Conservation (phyloP, 2,797 vertebrate species). For the Eleutherodactylus coqui region DNA sequence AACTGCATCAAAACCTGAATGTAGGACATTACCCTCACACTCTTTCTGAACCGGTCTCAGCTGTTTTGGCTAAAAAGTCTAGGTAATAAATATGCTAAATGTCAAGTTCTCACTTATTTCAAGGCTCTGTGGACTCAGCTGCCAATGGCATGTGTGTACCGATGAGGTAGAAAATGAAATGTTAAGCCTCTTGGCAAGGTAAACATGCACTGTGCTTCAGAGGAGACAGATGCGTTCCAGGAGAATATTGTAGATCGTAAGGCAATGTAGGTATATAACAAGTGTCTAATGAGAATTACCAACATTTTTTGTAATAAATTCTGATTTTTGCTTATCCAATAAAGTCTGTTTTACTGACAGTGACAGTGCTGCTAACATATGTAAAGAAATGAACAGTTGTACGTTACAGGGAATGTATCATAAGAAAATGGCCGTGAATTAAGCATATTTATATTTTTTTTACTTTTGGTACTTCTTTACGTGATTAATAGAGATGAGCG, state of each 20-base stretch:
- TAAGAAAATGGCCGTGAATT: too few relatives aligned
- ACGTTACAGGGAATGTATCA: too few relatives aligned
- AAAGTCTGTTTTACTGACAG: background rate
- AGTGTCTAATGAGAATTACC: background rate
- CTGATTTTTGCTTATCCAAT: background rate
- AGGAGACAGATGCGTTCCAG: background rate
- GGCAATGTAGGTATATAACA: background rate
- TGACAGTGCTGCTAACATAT: too few relatives aligned
- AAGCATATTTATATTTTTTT: too few relatives aligned
- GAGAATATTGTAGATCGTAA: background rate
- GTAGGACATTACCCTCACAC: background rate
- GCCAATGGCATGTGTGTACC: background rate
- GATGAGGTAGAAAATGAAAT: background rate
- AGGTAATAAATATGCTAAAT: conserved; percentile 2
- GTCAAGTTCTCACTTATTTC: background rate
- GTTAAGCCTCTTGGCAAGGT: background rate
- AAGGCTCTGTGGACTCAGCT: background rate
- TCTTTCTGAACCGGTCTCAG: conserved; percentile 1
- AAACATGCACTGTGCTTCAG: background rate
- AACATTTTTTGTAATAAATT: background rate
- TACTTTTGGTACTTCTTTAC: too few relatives aligned
- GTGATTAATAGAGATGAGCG: too few relatives aligned
- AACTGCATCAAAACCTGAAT: too few relatives aligned
- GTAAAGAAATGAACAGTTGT: too few relatives aligned
- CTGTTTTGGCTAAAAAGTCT: background rate